Conservation (phyloP, 2,113 vertebrate species). For the Arizona elegans region DNA sequence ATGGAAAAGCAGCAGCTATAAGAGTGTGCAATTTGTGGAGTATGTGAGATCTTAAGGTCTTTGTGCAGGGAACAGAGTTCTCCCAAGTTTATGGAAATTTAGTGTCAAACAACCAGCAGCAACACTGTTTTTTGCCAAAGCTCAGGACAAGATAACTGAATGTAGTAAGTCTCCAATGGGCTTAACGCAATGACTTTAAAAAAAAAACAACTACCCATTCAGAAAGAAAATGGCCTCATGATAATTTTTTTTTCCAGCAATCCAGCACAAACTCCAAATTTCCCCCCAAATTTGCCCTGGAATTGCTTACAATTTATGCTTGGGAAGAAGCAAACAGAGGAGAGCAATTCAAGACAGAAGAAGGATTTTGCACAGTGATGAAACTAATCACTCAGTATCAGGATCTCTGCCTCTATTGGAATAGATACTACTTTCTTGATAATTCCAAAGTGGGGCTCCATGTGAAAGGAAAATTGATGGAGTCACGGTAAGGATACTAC, state of each 20-base stretch:
- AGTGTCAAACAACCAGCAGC: neutral
- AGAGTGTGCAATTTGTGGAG: neutral
- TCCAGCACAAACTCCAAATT: neutral
- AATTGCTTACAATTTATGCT: neutral
- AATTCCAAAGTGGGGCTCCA: neutral
- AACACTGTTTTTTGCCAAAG: neutral
- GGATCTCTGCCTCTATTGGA: slow-evolving; percentile 54
- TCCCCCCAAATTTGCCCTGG: neutral
- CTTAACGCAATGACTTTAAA: neutral
- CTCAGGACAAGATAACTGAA: neutral
- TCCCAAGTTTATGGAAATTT: neutral
- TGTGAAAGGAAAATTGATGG: slow-evolving; percentile 55
- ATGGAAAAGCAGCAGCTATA: neutral
- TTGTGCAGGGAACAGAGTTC: neutral
- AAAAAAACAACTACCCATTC: neutral
- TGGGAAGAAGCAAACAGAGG: neutral
- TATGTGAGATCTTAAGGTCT: neutral
- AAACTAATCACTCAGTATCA: slow-evolving; percentile 31
- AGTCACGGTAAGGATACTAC: slow-evolving; percentile 16
- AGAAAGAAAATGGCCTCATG: neutral
- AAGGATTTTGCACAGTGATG: slow-evolving; percentile 55
- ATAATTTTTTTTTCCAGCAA: neutral
- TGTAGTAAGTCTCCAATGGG: neutral
- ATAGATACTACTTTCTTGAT: slow-evolving; percentile 46
- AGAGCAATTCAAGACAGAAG: slow-evolving; percentile 23